phyloP scores from a whole-genome alignment of 2,113 vertebrate species.

The Nannobrachium achirus region DNA sequence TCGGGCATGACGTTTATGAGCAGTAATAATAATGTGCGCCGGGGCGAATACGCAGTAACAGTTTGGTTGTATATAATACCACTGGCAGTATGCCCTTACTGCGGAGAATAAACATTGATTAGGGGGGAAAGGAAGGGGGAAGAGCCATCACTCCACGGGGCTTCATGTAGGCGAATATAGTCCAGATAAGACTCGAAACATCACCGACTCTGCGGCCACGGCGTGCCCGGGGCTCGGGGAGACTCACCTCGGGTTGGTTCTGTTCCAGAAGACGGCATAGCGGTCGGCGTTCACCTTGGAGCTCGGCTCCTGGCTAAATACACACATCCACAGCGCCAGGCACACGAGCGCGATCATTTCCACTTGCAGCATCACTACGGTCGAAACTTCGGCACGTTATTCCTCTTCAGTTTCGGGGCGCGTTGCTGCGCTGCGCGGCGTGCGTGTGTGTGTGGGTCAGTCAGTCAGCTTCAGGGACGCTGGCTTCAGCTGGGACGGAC shows the following conservation, averaged over 20 bases:
- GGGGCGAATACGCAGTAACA: slow-evolving; percentile 10
- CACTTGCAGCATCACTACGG: slow-evolving; percentile 93
- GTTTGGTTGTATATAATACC: slow-evolving; percentile 9
- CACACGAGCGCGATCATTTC: slow-evolving; percentile 92
- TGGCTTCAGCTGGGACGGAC: slow-evolving; percentile 65
- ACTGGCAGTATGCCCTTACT: slow-evolving; percentile 55
- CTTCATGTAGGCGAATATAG: slow-evolving; percentile 23
- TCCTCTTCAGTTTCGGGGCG: slow-evolving; percentile 65
- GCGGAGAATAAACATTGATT: slow-evolving; percentile 57
- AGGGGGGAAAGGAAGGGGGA: neutral
- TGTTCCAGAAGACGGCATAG: slow-evolving; percentile 98
- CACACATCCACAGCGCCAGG: slow-evolving; percentile 94
- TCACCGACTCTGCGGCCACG: slow-evolving; percentile 7
- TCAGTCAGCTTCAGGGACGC: slow-evolving; percentile 47
- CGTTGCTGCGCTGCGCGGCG: slow-evolving; percentile 18
- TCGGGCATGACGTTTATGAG: slow-evolving; percentile 12
- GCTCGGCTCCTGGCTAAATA: slow-evolving; percentile 92
- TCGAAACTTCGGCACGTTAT: slow-evolving; percentile 72
- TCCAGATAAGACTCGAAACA: slow-evolving; percentile 9
- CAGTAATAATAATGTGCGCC: slow-evolving; percentile 15
- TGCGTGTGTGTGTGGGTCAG: too few relatives aligned
- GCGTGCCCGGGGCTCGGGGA: slow-evolving; percentile 23
- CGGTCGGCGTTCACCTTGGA: slow-evolving; percentile 96
- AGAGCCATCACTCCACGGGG: slow-evolving; percentile 15
- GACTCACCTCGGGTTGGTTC: slow-evolving; percentile 92